These are phyloP conservation scores for Anaspis maculata DNA, from an alignment of 2,888 invertebrate species.

Conservation along the genomic window DNA sequence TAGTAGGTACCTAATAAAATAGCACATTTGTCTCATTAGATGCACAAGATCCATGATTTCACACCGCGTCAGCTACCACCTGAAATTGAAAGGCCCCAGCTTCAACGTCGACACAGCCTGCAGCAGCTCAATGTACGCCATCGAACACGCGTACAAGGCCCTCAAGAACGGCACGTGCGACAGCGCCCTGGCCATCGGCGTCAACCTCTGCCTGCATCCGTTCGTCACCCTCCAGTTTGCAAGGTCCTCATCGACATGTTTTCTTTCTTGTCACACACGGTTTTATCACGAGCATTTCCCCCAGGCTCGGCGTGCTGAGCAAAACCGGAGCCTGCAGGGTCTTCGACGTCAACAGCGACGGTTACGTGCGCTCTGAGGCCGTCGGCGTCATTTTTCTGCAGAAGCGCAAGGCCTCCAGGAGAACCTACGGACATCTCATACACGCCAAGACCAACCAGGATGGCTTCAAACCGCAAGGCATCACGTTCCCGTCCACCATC, in stretches of 20 bases:
- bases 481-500: slow-evolving; percentile 36
- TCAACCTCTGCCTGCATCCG: slow-evolving; percentile 80
- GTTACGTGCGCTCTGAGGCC: slow-evolving; percentile 78
- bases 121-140: slow-evolving; percentile 80
- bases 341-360: slow-evolving; percentile 76
- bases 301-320: slow-evolving; percentile 67
- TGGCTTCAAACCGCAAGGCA: slow-evolving; percentile 31
- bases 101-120: slow-evolving; percentile 88
- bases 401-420: slow-evolving; percentile 46
- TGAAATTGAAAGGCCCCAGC: slow-evolving; percentile 84
- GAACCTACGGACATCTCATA: slow-evolving; percentile 45
- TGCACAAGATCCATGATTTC: slow-evolving; percentile 79
- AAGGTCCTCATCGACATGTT: slow-evolving; percentile 45
- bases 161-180: slow-evolving; percentile 78
- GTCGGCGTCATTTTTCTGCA: slow-evolving; percentile 64
- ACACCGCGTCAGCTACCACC: slow-evolving; percentile 80
- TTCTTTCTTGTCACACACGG: too few species aligned
- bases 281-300: slow-evolving; percentile 3
- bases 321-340: slow-evolving; percentile 80
- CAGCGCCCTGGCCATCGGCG: slow-evolving; percentile 80
- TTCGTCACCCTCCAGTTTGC: slow-evolving; percentile 82
- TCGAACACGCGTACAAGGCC: slow-evolving; percentile 73
- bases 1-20: too few species aligned
- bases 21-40: too few species aligned
- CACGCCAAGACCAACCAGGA: slow-evolving; percentile 32